A percentile compares a stretch with the other conserved stretches of the same genome.
Conservation (phyloP, 2,113 vertebrate species). For the Lipotes vexillifer region DNA sequence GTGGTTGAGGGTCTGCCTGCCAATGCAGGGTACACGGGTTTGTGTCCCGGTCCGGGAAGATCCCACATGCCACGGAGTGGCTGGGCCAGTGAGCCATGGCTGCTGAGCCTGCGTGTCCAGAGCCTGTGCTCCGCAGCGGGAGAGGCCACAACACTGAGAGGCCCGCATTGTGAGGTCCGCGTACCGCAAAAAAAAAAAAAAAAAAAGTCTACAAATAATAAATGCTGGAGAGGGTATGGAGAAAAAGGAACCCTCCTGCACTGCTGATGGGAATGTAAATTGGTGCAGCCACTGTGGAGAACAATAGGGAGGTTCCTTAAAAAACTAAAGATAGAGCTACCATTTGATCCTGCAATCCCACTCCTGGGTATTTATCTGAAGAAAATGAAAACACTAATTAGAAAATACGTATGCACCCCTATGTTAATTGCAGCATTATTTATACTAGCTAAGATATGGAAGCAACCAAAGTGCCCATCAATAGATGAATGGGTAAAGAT, state of each 20-base stretch:
- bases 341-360: background rate
- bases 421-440: background rate
- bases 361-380: background rate
- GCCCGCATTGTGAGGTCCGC: too few relatives aligned
- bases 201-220: background rate
- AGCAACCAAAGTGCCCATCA: background rate
- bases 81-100: too few relatives aligned
- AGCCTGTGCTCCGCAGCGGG: too few relatives aligned
- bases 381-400: background rate
- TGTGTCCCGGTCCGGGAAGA: too few relatives aligned
- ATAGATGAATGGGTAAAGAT: background rate
- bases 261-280: background rate
- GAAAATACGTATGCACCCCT: background rate
- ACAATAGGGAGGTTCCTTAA: background rate
- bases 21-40: too few relatives aligned
- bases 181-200: too few relatives aligned
- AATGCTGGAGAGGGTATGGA: too few relatives aligned
- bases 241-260: background rate
- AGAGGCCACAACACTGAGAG: too few relatives aligned
- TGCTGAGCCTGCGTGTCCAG: too few relatives aligned
- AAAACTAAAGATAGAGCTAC: background rate
- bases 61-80: too few relatives aligned
- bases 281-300: background rate
- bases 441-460: background rate
- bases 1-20: too few relatives aligned